Base-by-base conservation (phyloP, 2,113 vertebrate genomes). In the Cyprinus carpio region DNA sequence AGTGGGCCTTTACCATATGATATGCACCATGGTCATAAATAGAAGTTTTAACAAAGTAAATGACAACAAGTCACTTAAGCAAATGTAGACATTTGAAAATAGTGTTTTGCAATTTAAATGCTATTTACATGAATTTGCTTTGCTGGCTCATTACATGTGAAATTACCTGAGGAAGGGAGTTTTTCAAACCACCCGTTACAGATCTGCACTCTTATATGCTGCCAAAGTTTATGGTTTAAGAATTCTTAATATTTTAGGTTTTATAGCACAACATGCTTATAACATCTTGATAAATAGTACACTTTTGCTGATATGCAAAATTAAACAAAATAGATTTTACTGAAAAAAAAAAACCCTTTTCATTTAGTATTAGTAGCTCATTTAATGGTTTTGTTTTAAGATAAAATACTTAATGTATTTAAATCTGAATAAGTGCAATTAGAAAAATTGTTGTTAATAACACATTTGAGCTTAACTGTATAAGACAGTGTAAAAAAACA, bases 41-140 rank as follows among this genome's bases (percentile, higher is more conserved):
- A 15, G 5, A 75, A 13, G 40, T 25, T 79, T 78, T 60, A n/a
- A 71, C 9, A 4, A 37, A 37, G 34, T 71, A 72, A 56, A 43
- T 11, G 40, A 56, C 16, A 16, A 56, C 16, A 72, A 72, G 20
- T 43, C 34, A 43, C 34, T 43, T 72, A n/a, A 43, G 34, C 37
- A 72, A 72, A 72, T 5, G 9, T 16, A 37, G 18, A 25, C 18
- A 78, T 78, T 78, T 58, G 18, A 79, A 79, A 79, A 25, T 3
- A 54, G 11, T 40, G 76, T 79, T 79, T 79, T 79, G 54, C 76
- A 27, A 40, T 79, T 40, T 25, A 60, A 79, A 62, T 43, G 56
- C 76, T 40, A 40, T 79, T 79, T 79, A 43, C 76, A 79, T 62
- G 1, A 40, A 79, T 79, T 79, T 79, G 76, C 40, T 18, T 79